Evolutionary conservation across 1,140 invertebrate species (phyloP).

Genomic region (Globodera rostochiensis): DNA sequence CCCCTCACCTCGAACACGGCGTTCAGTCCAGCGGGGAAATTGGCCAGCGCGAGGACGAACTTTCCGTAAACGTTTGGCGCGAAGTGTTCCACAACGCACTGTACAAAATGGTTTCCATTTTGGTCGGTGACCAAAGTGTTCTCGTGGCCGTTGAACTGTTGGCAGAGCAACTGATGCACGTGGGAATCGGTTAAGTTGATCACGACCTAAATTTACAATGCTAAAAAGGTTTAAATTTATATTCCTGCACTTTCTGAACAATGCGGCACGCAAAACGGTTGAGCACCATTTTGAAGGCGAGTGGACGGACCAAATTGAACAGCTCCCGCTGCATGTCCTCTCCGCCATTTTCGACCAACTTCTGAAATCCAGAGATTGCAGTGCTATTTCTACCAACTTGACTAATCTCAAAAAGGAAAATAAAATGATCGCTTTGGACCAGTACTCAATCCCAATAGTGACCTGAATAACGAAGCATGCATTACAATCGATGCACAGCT

Average conservation of each 20-base stretch:
- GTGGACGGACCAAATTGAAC: background rate
- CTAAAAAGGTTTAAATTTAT: background rate
- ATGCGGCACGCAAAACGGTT: conserved; percentile 39
- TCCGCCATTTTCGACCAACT: background rate
- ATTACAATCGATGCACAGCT: background rate
- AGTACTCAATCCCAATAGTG: background rate
- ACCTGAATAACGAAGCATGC: background rate
- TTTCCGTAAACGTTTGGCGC: conserved; percentile 14
- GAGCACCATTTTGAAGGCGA: conserved; percentile 22
- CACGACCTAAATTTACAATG: conserved; percentile 6
- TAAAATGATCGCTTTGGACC: too few species aligned
- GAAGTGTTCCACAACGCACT: conserved; percentile 21
- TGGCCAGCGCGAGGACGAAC: conserved; percentile 12
- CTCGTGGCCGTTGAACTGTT: conserved; percentile 17
- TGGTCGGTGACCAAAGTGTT: conserved; percentile 3
- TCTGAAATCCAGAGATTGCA: background rate
- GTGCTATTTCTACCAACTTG: too few species aligned
- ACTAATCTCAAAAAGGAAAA: too few species aligned
- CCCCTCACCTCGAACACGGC: background rate
- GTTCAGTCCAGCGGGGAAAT: background rate
- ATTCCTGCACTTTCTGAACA: conserved; percentile 22
- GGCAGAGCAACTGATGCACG: background rate
- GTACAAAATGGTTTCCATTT: conserved; percentile 26
- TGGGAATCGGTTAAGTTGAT: background rate
- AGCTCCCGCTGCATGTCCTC: background rate